Conservation (phyloP, 2,888 invertebrate species). For the Adelognathus sp. region DNA sequence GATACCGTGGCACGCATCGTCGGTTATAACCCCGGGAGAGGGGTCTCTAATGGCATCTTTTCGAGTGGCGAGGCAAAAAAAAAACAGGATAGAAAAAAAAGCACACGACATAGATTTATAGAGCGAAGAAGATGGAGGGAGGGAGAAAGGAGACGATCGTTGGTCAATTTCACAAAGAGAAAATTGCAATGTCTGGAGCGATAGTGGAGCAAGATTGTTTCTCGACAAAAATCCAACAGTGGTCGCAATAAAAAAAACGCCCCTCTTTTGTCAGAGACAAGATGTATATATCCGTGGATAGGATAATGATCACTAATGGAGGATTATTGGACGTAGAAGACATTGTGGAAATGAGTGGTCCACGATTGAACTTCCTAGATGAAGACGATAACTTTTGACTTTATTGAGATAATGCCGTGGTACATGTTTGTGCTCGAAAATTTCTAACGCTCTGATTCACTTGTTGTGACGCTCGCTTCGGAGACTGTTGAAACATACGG, state of each 20-base stretch:
- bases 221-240: not conserved
- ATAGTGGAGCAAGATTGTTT: not conserved
- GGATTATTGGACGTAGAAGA: not conserved
- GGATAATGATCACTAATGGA: not conserved
- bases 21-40: constrained; percentile 23
- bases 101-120: constrained; percentile 36
- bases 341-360: not conserved
- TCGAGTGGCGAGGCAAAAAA: constrained; percentile 42
- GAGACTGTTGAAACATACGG: constrained; percentile 33
- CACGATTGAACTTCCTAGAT: not conserved
- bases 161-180: constrained; percentile 35
- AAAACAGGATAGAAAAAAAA: constrained; percentile 22
- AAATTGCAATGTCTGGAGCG: constrained; percentile 26
- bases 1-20: constrained; percentile 41
- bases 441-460: constrained; percentile 13
- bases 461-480: constrained; percentile 15
- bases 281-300: not conserved
- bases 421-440: constrained; percentile 12
- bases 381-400: constrained; percentile 19
- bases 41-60: constrained; percentile 61
- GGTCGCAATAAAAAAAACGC: not conserved
- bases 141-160: constrained; percentile 10
- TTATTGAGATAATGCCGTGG: not conserved
- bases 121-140: not conserved
- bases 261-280: not conserved